Base-by-base conservation (phyloP, 2,113 vertebrate genomes). In the Dolichotis patagonum region DNA sequence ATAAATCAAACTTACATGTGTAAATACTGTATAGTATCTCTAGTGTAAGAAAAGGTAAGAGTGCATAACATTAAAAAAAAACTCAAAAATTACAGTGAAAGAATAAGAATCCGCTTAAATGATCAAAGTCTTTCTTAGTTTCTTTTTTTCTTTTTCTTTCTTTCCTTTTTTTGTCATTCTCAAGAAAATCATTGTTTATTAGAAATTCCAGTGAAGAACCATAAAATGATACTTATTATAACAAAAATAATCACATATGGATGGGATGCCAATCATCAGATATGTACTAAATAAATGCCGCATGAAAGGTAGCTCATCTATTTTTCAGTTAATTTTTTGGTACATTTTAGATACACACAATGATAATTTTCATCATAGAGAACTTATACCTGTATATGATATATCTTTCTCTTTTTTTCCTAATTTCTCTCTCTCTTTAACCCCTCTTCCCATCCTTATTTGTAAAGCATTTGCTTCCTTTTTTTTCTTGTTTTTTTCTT, bases 201-300 rank as follows among this genome's bases (percentile, higher is more conserved):
- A 91, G 4, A 91, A 77, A 56, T 58, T 75, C 46, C 28, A 91
- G 16, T 30, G 43, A 41, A 86, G 20, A 95, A 85, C 63, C n/a
- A 82, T n/a, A n/a, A n/a, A n/a, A n/a, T 30, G 63, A 86, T n/a
- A 94, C 17, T 94, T 85, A 93, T 67, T 62, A 82, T 41, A 63
- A 54, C 71, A 94, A 88, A 89, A 92, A n/a, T 63, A 96, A 75
- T 63, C 82, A 58, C 65, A 63, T 69, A 20, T 49, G n/a, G 28
- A 75, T 38, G 5, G 28, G 10, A 62, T 9, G 20, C 19, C 17
- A 77, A 62, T 82, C 41, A 88, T n/a, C 56, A 82, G 35, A 46
- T 94, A 81, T 38, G 89, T 80, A 75, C 41, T 91, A 73, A 85
- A 84, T 71, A 86, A 77, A 62, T 41, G 3, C 9, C 26, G 35